Conservation (phyloP, 2,797 vertebrate genomes). For the Enteromius trimaculatus region DNA sequence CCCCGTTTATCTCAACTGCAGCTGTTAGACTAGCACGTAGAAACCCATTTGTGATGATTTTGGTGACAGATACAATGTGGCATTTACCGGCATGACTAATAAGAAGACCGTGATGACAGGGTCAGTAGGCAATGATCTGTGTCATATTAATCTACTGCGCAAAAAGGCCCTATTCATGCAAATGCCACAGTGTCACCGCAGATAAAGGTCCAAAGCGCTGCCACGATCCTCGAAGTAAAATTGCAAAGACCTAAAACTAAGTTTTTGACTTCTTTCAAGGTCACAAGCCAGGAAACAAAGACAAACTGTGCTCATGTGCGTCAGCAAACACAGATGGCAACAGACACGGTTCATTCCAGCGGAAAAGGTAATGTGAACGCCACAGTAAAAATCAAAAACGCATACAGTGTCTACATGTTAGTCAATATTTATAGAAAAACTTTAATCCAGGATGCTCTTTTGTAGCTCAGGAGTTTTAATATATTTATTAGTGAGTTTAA, state of each 20-base stretch:
- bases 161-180: constrained; percentile 27
- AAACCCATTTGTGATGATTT: constrained; percentile 18
- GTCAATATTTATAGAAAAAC: background rate
- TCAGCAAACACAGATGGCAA: background rate
- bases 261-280: constrained; percentile 3
- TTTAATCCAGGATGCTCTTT: background rate
- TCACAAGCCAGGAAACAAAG: constrained; percentile 21
- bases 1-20: background rate
- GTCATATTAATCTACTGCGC: constrained; percentile 27
- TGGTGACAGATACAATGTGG: background rate
- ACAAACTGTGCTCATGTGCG: constrained; percentile 30
- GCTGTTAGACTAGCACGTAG: background rate
- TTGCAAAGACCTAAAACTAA: background rate
- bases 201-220: constrained; percentile 20
- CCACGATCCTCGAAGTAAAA: background rate
- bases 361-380: constrained; percentile 40
- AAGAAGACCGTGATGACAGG: constrained; percentile 24
- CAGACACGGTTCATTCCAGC: constrained; percentile 20
- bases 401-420: constrained; percentile 25
- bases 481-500: background rate
- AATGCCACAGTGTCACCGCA: background rate
- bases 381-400: constrained; percentile 1
- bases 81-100: constrained; percentile 15
- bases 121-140: constrained; percentile 11
- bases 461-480: background rate